Conservation (phyloP, 2,797 vertebrate species). For the Pseudotriccus pelzelni region DNA sequence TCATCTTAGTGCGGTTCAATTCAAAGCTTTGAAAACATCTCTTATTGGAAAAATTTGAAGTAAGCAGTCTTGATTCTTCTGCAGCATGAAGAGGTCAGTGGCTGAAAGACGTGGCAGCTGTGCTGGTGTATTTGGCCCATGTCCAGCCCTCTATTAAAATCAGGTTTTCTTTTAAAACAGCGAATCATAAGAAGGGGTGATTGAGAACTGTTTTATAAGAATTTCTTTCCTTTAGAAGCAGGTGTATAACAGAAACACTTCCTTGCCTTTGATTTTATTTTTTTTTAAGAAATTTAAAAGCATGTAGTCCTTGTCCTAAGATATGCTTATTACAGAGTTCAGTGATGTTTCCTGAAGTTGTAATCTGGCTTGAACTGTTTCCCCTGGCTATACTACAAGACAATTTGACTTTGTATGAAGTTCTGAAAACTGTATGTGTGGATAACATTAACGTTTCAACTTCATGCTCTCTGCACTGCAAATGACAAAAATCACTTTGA, state of each 20-base stretch:
- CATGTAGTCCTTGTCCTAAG: conserved; percentile 59
- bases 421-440: not conserved
- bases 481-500: conserved; percentile 57
- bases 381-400: conserved; percentile 20
- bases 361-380: conserved; percentile 32
- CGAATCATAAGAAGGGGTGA: not conserved
- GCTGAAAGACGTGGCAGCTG: not conserved
- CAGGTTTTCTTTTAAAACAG: not conserved
- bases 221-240: not conserved
- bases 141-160: not conserved
- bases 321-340: conserved; percentile 53
- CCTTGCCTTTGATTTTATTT: conserved; percentile 49
- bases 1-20: not conserved
- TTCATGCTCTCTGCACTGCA: conserved; percentile 8
- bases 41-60: conserved; percentile 18
- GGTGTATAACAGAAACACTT: not conserved
- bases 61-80: not conserved
- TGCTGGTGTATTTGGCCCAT: not conserved
- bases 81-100: not conserved
- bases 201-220: not conserved
- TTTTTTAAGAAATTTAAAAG: conserved; percentile 37
- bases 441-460: not conserved
- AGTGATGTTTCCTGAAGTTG: conserved; percentile 39
- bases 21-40: conserved; percentile 33
- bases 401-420: conserved; percentile 42